phyloP scores from a whole-genome alignment of 2,888 invertebrate genomes.

The Stenchaetothrips biformis region DNA sequence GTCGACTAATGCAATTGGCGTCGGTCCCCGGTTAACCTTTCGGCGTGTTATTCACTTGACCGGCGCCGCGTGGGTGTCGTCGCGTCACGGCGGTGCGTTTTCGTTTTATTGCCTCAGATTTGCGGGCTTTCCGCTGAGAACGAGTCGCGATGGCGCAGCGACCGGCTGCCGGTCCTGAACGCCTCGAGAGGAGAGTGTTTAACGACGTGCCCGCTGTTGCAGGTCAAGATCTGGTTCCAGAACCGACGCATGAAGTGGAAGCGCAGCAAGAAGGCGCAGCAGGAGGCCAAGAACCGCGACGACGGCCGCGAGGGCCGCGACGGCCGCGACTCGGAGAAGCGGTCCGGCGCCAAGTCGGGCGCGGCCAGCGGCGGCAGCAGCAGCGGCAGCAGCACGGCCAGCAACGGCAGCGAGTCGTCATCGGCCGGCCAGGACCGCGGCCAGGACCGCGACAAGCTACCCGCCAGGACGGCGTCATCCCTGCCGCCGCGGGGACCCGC shows the following conservation, averaged over 20 bases:
- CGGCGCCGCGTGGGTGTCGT: neutral
- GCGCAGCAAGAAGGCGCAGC: constrained; percentile 91
- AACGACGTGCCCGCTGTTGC: constrained; percentile 39
- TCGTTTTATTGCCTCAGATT: too few relatives aligned
- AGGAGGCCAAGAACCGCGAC: constrained; percentile 56
- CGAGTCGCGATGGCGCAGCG: neutral
- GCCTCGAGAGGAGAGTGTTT: constrained; percentile 41
- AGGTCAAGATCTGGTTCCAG: constrained; percentile 99
- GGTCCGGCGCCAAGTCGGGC: constrained; percentile 30
- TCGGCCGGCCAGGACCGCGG: neutral
- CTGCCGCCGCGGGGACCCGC: neutral
- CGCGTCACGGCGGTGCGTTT: too few relatives aligned
- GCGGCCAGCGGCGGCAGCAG: constrained; percentile 34
- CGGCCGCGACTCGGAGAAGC: neutral
- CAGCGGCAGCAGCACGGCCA: constrained; percentile 31
- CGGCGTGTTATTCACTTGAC: constrained; percentile 7
- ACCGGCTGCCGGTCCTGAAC: constrained; percentile 31
- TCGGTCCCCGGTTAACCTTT: constrained; percentile 11
- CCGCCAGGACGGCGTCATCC: neutral
- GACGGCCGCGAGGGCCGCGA: neutral
- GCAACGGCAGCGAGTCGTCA: neutral
- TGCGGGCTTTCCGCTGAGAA: too few relatives aligned
- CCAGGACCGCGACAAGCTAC: neutral
- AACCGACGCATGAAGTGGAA: constrained; percentile 99
- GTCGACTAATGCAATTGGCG: constrained; percentile 7